Evolutionary conservation across 1,140 invertebrate genomes (phyloP), one percentile per base, ranked within the genome.

Genomic region (Cepaea nemoralis): DNA sequence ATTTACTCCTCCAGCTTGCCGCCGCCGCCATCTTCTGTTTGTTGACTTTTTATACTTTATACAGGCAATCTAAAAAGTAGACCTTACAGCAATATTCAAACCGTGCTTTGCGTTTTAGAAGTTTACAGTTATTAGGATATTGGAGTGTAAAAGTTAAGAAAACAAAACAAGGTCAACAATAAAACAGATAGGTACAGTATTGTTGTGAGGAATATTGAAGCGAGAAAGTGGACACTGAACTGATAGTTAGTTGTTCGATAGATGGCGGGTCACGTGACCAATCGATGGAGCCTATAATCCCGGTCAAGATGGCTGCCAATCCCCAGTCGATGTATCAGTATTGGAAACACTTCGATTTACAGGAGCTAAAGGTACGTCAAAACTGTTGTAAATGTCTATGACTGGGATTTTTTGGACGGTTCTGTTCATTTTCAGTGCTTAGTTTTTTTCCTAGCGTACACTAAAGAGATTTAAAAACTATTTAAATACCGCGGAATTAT

Each of bases 321-420:
- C 86, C 92, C 88, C 91, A 91, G 91, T 91, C 91, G 88, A 90
- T 92, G 90, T 88, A 87, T 88, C 90, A 92, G 85, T 91, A 90
- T 89, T 92, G 92, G 92, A 92, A 92, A 91, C 89, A 91, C 78
- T 92, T 92, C 86, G 90, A 92, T 90, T 89, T 92, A 86, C 91
- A 90, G 87, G 88, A 90, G 84, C 86, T 92, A 81, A 91, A 92
- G 91, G 92, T 92, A 89, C 88, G 85, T 83, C 24, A 33, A 66
- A 83, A 78, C 45, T 80, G 81, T 76, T 81, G 66, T 82, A 77
- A 55, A n/a, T 66, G 67, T 77, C 55, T 63, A 45, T 31, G 8
- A 35, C 35, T 12, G 45, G n/a, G n/a, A 35, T 48, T 39, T 39
- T 59, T n/a, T 67, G 70, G 27, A 10, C 66, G 50, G 40, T 31